Percentiles rank a stretch among this genome's conserved stretches.
Evolutionary conservation across 2,888 invertebrate genomes (phyloP).

Genomic region (Drepana falcataria): DNA sequence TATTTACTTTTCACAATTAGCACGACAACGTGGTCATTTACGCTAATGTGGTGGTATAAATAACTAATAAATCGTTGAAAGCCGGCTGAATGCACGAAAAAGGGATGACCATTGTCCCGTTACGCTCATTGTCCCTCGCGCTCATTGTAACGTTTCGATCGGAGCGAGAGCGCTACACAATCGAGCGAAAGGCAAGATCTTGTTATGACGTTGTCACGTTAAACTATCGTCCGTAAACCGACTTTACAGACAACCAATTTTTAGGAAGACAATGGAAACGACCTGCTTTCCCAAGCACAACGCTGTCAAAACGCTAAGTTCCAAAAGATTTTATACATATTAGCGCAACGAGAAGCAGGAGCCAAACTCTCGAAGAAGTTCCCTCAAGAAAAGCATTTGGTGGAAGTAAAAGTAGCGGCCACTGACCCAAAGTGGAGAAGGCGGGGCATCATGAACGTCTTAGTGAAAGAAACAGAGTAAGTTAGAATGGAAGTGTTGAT

Average conservation of each 20-base stretch:
- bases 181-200: no score
- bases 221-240: no score
- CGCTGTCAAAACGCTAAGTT: slow-evolving; percentile 80
- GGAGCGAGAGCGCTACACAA: no score
- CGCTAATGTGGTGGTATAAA: no score
- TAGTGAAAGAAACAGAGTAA: slow-evolving; percentile 82
- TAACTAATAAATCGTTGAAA: no score
- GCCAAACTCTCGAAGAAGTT: slow-evolving; percentile 78
- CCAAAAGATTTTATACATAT: slow-evolving; percentile 80
- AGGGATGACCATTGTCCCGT: no score
- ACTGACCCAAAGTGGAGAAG: slow-evolving; percentile 83
- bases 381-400: slow-evolving; percentile 70
- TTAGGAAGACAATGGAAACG: slow-evolving; percentile 49
- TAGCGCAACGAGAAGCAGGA: slow-evolving; percentile 76
- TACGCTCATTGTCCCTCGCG: no score
- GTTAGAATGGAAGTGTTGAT: slow-evolving; percentile 18
- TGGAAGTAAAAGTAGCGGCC: slow-evolving; percentile 82
- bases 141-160: no score
- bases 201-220: no score
- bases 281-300: slow-evolving; percentile 60
- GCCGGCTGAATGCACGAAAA: no score
- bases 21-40: no score
- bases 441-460: slow-evolving; percentile 81
- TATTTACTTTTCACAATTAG: no score
- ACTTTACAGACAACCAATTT: neutral